Percentiles rank a stretch among this genome's conserved stretches.
phyloP scores from a whole-genome alignment of 2,797 vertebrate genomes.

The Rhynchotus rufescens region DNA sequence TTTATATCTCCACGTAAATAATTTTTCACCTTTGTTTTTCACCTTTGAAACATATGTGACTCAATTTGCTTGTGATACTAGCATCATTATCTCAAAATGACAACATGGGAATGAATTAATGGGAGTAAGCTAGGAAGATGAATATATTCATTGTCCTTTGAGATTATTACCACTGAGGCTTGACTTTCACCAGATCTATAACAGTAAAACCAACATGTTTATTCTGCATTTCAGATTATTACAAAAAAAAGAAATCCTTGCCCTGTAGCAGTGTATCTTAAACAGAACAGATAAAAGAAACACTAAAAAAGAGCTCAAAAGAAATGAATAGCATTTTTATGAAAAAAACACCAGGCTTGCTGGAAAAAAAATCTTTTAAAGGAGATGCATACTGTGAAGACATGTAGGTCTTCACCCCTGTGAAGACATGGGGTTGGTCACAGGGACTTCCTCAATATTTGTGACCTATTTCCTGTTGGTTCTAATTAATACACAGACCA shows the following conservation, averaged over 20 bases:
- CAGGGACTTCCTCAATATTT: neutral
- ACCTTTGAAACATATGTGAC: neutral
- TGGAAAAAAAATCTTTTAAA: neutral
- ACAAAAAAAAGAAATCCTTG: neutral
- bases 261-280: neutral
- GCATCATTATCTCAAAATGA: neutral
- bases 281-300: neutral
- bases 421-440: neutral
- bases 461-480: neutral
- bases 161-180: neutral
- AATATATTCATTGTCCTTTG: neutral
- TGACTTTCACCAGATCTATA: neutral
- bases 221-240: neutral
- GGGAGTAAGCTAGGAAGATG: neutral
- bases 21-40: neutral
- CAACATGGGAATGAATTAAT: neutral
- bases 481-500: neutral
- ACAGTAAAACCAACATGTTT: neutral
- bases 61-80: neutral
- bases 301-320: neutral
- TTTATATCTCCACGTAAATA: neutral
- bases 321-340: neutral
- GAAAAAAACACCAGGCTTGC: neutral
- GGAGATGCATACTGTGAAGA: neutral
- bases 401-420: neutral